Conservation (phyloP, 2,888 invertebrate genomes). For the Lepidochitona cinerea region DNA sequence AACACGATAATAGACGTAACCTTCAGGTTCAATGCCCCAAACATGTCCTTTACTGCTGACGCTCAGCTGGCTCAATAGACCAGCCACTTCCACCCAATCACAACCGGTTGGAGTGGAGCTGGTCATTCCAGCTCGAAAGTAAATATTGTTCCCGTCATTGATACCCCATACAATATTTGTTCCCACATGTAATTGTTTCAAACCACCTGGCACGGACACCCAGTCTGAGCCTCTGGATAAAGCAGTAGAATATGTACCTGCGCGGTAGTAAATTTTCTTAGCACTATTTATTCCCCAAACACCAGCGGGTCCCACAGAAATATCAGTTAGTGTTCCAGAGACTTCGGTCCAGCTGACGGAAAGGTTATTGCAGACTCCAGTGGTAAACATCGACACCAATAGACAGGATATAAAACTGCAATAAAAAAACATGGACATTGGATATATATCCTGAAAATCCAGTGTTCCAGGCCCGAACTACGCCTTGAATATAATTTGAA, state of each 20-base stretch:
- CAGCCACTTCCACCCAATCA: neutral
- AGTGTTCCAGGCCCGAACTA: too few species aligned
- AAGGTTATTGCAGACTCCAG: too few species aligned
- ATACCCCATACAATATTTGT: neutral
- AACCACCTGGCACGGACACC: neutral
- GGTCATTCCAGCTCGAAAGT: neutral
- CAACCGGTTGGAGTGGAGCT: neutral
- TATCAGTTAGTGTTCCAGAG: neutral
- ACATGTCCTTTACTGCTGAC: neutral
- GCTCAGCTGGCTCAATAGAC: neutral
- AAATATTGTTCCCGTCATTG: neutral
- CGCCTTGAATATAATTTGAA: too few species aligned
- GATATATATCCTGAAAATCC: too few species aligned
- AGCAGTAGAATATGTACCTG: neutral
- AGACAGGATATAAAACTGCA: too few species aligned
- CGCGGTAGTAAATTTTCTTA: neutral
- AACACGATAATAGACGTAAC: neutral
- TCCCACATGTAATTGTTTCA: neutral
- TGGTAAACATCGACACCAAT: too few species aligned
- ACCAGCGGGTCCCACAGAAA: neutral
- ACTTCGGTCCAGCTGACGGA: neutral
- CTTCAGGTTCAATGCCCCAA: neutral
- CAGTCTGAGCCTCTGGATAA: neutral
- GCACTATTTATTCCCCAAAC: neutral
- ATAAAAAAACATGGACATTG: too few species aligned